phyloP scores from a whole-genome alignment of 2,888 invertebrate genomes.

The Anthophora plumipes region DNA sequence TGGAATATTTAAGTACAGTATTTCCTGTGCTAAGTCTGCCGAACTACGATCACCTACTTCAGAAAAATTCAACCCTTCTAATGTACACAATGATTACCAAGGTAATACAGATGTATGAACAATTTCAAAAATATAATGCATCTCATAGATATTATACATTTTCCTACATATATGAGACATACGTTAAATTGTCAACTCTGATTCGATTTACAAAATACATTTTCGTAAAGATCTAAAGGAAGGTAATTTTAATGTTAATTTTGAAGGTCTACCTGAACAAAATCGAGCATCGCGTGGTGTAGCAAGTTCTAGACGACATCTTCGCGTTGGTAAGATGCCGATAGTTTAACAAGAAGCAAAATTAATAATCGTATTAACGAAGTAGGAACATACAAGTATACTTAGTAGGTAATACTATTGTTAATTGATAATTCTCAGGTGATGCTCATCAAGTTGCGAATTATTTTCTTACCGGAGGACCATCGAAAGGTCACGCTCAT shows the following conservation, averaged over 20 bases:
- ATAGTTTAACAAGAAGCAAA: conserved; percentile 5
- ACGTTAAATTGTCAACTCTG: no score
- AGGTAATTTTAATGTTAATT: not conserved
- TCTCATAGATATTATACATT: not conserved
- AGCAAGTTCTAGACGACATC: conserved; percentile 31
- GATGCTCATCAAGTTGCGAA: conserved; percentile 76
- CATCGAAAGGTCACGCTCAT: conserved; percentile 63
- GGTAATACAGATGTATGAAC: conserved; percentile 60
- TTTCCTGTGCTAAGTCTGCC: conserved; percentile 18
- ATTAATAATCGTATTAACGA: not conserved
- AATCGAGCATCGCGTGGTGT: conserved; percentile 38
- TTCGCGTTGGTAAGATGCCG: conserved; percentile 32
- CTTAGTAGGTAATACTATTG: not conserved
- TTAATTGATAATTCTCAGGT: conserved; percentile 55
- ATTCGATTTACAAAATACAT: no score
- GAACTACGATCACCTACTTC: not conserved
- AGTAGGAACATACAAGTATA: not conserved
- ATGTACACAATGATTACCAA: conserved; percentile 45
- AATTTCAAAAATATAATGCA: not conserved
- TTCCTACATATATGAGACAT: not conserved
- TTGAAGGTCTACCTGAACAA: conserved; percentile 3
- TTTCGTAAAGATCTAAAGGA: conserved; percentile 21
- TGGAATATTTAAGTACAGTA: conserved; percentile 12
- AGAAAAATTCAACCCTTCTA: not conserved
- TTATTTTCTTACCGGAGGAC: conserved; percentile 77